Conservation (phyloP, 1,140 invertebrate genomes). For the Nasonia giraulti region DNA sequence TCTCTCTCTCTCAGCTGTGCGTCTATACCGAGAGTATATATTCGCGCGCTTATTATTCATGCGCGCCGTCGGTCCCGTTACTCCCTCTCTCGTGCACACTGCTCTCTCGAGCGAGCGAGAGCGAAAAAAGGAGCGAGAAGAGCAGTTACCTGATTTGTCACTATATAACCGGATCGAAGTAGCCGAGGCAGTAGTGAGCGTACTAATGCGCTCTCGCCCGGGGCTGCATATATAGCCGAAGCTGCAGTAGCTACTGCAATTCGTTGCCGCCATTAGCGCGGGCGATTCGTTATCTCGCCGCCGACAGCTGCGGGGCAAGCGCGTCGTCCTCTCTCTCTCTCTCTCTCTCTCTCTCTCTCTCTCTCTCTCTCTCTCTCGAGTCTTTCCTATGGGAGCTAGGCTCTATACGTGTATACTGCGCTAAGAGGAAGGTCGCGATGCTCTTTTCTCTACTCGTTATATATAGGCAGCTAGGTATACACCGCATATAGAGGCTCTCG, state of each 20-base stretch:
- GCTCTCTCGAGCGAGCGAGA: background rate
- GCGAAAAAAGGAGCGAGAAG: conserved; percentile 26
- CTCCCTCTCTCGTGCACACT: conserved; percentile 41
- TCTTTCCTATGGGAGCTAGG: too few species aligned
- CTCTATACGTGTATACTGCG: background rate
- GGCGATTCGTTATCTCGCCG: conserved; percentile 37
- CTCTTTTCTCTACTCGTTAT: background rate
- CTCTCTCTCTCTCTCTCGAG: too few species aligned
- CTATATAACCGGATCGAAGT: conserved; percentile 36
- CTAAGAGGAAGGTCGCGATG: background rate
- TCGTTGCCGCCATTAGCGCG: conserved; percentile 41
- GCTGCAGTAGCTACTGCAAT: conserved; percentile 16
- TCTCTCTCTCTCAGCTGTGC: too few species aligned
- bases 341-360: too few species aligned
- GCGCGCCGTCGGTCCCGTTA: conserved; percentile 47
- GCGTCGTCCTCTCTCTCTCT: too few species aligned
- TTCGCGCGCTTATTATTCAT: conserved; percentile 61
- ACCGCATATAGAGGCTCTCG: background rate
- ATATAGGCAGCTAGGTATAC: background rate
- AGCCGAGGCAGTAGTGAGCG: background rate
- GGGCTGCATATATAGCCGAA: too few species aligned
- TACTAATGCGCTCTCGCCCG: conserved; percentile 7
- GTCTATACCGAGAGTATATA: conserved; percentile 50
- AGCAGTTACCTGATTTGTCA: conserved; percentile 55
- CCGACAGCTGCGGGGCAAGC: conserved; percentile 18